Base-by-base conservation (phyloP, 2,888 invertebrate genomes). In the Macrophya annulata region DNA sequence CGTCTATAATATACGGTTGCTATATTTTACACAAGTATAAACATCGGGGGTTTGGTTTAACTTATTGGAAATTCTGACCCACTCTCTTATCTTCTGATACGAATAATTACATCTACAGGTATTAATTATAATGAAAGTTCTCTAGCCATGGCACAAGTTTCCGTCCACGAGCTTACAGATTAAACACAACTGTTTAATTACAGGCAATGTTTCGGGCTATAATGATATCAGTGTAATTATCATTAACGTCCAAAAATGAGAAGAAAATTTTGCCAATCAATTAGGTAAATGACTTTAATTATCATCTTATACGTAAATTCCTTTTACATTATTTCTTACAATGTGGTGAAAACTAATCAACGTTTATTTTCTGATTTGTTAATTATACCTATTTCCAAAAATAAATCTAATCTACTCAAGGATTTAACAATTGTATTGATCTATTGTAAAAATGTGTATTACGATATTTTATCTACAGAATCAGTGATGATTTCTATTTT, bases 91-190 rank as follows among this genome's bases (percentile, higher is more conserved):
- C 68, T 68, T 68, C 17, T 37, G 12, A 68, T 68, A 68, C 12
- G 68, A 37, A 68, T 31, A 31, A 68, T 68, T 37, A 68, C 37
- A 68, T 68, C 68, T 68, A 17, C 1, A 48, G 48, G 37, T 37
- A 10, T 17, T 37, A 37, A 68, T 68, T 68, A 68, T 15, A 68
- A 68, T 37, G 68, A 68, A 68, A 68, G 68, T 68, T 68, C 68
- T 68, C 68, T 37, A 8, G 37, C 12, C 37, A 15, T 55, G 37
- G 31, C 37, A n/a, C n/a, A n/a, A n/a, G n/a, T n/a, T 17, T 37
- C 25, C 31, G 68, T 68, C 37, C 31, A 68, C 15, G 37, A 62
- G 62, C 21, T 62, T 10, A 62, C 62, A 62, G 62, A 62, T 62
- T 25, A 62, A 62, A 62, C 25, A 62, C 62, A 62, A 62, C 62